phyloP scores from a whole-genome alignment of 1,140 invertebrate species.

The Uloborus diversus region DNA sequence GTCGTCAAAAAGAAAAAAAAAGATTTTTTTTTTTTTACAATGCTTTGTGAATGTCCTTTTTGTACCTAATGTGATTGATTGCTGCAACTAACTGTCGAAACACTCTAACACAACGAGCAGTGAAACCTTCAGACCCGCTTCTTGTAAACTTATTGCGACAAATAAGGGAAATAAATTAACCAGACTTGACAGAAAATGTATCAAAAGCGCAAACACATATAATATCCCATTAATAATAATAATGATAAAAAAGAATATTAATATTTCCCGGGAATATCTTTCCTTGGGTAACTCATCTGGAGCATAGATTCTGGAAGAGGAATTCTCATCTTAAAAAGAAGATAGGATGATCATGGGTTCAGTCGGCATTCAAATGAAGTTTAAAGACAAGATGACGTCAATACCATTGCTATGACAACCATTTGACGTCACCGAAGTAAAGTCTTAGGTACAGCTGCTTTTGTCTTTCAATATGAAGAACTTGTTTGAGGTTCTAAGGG shows the following conservation, averaged over 20 bases:
- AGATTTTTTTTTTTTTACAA: too few relatives aligned
- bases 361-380: constrained; percentile 37
- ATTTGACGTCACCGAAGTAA: constrained; percentile 18
- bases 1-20: too few relatives aligned
- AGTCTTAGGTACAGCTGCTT: constrained; percentile 20
- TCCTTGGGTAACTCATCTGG: background rate
- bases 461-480: constrained; percentile 26
- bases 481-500: constrained; percentile 16
- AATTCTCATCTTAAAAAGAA: background rate
- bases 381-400: constrained; percentile 30
- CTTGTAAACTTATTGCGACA: too few relatives aligned
- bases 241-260: background rate
- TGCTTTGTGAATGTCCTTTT: too few relatives aligned
- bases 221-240: background rate
- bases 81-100: too few relatives aligned
- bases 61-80: too few relatives aligned
- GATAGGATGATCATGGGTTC: background rate
- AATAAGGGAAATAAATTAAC: too few relatives aligned
- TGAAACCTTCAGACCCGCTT: too few relatives aligned
- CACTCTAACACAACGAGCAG: too few relatives aligned
- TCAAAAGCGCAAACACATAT: background rate
- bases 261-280: background rate
- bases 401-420: constrained; percentile 1
- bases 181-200: background rate
- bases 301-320: background rate